phyloP scores from a whole-genome alignment of 2,797 vertebrate species.

The Spheniscus humboldti region DNA sequence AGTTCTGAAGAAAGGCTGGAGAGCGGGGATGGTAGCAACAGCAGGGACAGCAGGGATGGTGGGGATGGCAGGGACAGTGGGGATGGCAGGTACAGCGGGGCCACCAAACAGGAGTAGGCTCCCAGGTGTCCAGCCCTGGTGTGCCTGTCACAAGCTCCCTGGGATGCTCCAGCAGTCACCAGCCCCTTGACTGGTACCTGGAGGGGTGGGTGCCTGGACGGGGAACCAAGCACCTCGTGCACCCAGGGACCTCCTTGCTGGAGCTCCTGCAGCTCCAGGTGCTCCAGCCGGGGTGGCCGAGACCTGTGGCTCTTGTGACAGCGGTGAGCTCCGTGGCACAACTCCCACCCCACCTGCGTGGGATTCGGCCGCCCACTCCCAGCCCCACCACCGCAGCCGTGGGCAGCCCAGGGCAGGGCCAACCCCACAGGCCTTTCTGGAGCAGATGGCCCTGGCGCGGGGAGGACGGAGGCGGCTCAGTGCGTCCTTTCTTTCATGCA shows the following conservation, averaged over 20 bases:
- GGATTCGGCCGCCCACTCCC: neutral
- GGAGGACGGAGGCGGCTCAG: constrained; percentile 1
- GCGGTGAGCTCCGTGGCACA: accelerated
- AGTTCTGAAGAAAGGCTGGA: neutral
- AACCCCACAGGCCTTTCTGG: neutral
- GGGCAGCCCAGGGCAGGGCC: neutral
- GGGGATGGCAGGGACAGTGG: too few species aligned
- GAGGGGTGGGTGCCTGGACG: neutral
- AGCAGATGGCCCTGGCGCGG: constrained; percentile 47
- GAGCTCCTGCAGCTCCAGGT: neutral
- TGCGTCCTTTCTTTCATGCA: constrained; percentile 16
- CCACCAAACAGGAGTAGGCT: neutral
- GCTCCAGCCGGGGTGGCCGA: neutral
- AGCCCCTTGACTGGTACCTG: neutral
- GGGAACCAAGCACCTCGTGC: accelerated
- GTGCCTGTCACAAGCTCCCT: accelerated
- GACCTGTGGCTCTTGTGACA: neutral
- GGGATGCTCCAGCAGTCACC: neutral
- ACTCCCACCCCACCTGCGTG: neutral
- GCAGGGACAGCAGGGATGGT: too few species aligned
- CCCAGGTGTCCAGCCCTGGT: too few species aligned
- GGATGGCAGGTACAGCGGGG: neutral
- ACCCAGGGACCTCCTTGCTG: too few species aligned
- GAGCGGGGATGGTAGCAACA: accelerated
- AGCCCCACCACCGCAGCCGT: accelerated